phyloP scores from a whole-genome alignment of 92 coral and sea anemone genomes.

The Zoanthus sociatus region DNA sequence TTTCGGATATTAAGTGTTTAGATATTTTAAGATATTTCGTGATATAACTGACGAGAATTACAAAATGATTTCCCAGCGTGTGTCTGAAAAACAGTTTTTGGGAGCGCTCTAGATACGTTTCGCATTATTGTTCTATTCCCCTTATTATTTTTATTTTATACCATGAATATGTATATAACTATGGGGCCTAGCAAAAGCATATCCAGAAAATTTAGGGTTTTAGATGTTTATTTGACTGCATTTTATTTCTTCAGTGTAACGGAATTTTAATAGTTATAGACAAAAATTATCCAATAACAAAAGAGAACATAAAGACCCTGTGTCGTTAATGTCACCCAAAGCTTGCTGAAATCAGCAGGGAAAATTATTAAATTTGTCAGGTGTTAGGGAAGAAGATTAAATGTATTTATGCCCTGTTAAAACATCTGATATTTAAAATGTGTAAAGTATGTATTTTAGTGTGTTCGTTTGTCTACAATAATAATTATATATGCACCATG shows the following conservation, averaged over 20 bases:
- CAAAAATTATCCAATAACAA: conserved; percentile 20
- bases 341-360: conserved; percentile 34
- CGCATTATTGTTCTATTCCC: neutral
- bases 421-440: conserved; percentile 53
- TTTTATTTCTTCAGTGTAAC: conserved; percentile 27
- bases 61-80: conserved; percentile 2
- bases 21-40: neutral
- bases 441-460: conserved; percentile 53
- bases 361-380: conserved; percentile 51
- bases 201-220: conserved; percentile 27
- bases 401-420: conserved; percentile 43
- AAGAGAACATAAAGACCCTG: conserved; percentile 8
- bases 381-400: conserved; percentile 33
- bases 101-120: neutral
- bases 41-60: conserved; percentile 37
- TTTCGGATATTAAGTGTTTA: neutral
- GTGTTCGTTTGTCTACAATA: conserved; percentile 12
- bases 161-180: conserved; percentile 24
- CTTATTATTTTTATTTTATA: neutral
- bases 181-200: neutral
- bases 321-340: conserved; percentile 23
- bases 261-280: conserved; percentile 39
- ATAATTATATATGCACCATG: neutral
- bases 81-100: neutral
- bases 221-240: conserved; percentile 2